Evolutionary conservation across 2,888 invertebrate genomes (phyloP).

Genomic region (Xestia xanthographa): DNA sequence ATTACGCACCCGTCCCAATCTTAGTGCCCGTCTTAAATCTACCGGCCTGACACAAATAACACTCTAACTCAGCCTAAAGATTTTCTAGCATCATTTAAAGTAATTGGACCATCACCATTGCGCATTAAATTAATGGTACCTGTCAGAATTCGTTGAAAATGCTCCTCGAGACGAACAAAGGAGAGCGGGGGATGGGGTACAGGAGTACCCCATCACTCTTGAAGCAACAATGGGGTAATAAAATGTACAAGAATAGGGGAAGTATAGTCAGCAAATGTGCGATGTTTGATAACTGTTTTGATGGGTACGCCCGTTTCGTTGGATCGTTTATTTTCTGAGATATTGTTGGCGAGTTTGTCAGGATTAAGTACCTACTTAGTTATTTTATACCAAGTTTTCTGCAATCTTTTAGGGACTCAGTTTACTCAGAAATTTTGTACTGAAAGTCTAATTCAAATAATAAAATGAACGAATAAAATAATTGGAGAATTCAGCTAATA

Average conservation of each 20-base stretch:
- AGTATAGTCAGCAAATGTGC: constrained; percentile 66
- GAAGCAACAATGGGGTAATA: constrained; percentile 81
- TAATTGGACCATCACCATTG: constrained; percentile 73
- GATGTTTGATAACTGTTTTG: constrained; percentile 67
- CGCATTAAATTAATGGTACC: constrained; percentile 82
- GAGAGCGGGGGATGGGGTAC: constrained; percentile 42
- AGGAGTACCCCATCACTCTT: constrained; percentile 77
- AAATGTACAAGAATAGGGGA: constrained; percentile 78
- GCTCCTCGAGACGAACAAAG: constrained; percentile 74
- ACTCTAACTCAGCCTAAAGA: constrained; percentile 57
- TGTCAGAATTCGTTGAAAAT: constrained; percentile 79
- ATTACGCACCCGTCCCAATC: constrained; percentile 20
- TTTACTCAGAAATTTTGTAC: not conserved
- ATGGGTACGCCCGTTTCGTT: constrained; percentile 41
- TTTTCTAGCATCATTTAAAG: constrained; percentile 68
- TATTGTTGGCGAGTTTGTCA: constrained; percentile 16
- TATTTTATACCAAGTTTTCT: not conserved
- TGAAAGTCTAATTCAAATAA: not conserved
- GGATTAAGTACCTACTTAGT: constrained; percentile 6
- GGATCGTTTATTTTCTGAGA: constrained; percentile 39
- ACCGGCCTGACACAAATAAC: constrained; percentile 50
- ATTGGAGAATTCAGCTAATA: not conserved
- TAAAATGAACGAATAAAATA: not conserved
- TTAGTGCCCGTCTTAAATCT: constrained; percentile 33
- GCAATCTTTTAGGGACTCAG: not conserved